Evolutionary conservation across 2,113 vertebrate genomes (phyloP).

Genomic region (Hippocampus barbouri): DNA sequence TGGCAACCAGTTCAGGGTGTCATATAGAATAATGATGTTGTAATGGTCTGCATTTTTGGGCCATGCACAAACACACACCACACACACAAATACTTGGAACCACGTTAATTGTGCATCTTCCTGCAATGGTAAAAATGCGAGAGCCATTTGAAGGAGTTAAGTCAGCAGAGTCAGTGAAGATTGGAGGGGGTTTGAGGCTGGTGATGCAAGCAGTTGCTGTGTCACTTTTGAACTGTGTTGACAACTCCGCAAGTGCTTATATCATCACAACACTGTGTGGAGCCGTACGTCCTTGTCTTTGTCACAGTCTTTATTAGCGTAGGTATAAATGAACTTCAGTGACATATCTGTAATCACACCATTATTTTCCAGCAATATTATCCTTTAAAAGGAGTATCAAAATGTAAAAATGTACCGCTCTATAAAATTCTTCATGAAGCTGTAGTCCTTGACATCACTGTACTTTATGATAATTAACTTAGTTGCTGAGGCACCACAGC

Average conservation of each 20-base stretch:
- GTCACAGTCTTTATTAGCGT: slow-evolving; percentile 41
- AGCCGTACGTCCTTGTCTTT: slow-evolving; percentile 19
- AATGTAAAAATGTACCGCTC: too few relatives aligned
- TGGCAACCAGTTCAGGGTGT: too few relatives aligned
- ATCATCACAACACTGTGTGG: slow-evolving; percentile 29
- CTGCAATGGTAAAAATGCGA: slow-evolving; percentile 26
- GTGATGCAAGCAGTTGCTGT: slow-evolving; percentile 48
- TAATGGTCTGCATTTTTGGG: too few relatives aligned
- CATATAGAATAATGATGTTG: too few relatives aligned
- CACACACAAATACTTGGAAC: too few relatives aligned
- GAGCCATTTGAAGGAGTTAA: slow-evolving; percentile 46
- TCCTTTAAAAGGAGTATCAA: too few relatives aligned
- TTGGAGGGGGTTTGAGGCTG: slow-evolving; percentile 7
- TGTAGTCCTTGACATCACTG: too few relatives aligned
- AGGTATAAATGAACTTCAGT: background rate
- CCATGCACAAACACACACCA: too few relatives aligned
- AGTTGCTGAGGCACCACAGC: too few relatives aligned
- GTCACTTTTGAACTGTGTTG: slow-evolving; percentile 56
- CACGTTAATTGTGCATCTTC: slow-evolving; percentile 32
- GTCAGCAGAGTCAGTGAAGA: slow-evolving; percentile 29
- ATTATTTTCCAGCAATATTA: too few relatives aligned
- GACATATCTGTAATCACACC: too few relatives aligned
- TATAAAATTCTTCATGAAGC: background rate
- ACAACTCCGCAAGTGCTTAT: slow-evolving; percentile 53
- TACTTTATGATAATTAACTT: too few relatives aligned